Base-by-base conservation (phyloP, 2,113 vertebrate genomes). In the Notothenia rossii region DNA sequence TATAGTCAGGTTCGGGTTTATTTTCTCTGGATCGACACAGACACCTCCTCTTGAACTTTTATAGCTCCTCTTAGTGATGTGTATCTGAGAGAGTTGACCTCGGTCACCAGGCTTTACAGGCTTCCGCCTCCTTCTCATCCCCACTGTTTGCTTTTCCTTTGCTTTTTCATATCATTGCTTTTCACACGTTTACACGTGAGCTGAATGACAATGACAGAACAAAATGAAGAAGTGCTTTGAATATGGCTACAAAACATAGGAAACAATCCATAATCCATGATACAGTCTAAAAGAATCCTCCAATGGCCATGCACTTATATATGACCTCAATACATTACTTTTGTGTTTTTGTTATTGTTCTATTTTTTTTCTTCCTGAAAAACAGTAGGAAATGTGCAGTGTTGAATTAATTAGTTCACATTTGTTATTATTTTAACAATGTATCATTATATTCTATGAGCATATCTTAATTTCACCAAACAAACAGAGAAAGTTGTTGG, bases 21-120 rank as follows among this genome's bases (percentile, higher is more conserved):
- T 94, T 93, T 91, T 92, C 89, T 90, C 91, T 92, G 87, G 92
- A 91, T 93, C 86, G 88, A 89, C 86, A 89, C 88, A 88, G 92
- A 94, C 91, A 92, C 91, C 93, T 94, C 91, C 91, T 94, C 93
- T 93, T 94, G 93, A 95, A 91, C 91, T 94, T 93, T 93, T 92
- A 92, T 88, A 83, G 92, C 83, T 91, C 90, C 85, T 94, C 91
- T 94, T 89, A 91, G 90, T 86, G 85, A 92, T 93, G 92, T 93
- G 91, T 90, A 90, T 94, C 91, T 93, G 88, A 91, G 91, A 93
- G 91, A 77, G 81, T 78, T 94, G 94, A 94, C 93, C 93, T 64
- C 67, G 87, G 92, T 94, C 88, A 92, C 81, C 76, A 75, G 75
- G 86, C 86, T 95, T 92, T 94, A 94, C 89, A 71, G 92, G 91